Conservation (phyloP, 1,140 invertebrate genomes). For the Drosophila pseudoananassae region DNA sequence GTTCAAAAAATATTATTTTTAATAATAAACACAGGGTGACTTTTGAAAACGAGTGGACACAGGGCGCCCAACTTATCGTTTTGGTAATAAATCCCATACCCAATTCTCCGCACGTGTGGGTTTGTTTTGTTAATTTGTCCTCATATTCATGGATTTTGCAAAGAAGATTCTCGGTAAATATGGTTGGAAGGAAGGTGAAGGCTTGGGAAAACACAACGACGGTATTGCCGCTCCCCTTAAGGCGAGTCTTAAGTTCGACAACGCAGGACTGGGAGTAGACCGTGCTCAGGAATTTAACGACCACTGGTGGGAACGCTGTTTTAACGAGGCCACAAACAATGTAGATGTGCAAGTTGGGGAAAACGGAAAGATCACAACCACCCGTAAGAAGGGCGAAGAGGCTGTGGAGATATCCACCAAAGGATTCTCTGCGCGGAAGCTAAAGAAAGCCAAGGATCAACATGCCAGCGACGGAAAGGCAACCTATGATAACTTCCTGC, state of each 20-base stretch:
- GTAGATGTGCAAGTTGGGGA: conserved; percentile 84
- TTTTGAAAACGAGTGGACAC: not conserved
- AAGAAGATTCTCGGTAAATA: conserved; percentile 87
- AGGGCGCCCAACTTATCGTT: too few relatives aligned
- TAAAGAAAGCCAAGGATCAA: conserved; percentile 83
- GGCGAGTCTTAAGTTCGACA: conserved; percentile 91
- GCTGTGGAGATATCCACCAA: conserved; percentile 85
- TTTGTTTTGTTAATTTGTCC: conserved; percentile 25
- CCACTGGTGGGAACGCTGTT: conserved; percentile 93
- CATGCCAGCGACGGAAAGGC: conserved; percentile 26
- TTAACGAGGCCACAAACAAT: conserved; percentile 89
- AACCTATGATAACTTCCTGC: conserved; percentile 85
- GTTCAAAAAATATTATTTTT: too few relatives aligned
- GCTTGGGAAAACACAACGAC: conserved; percentile 90
- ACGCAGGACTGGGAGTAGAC: conserved; percentile 91
- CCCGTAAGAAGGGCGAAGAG: conserved; percentile 80
- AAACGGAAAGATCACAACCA: conserved; percentile 73
- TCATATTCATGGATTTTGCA: conserved; percentile 86
- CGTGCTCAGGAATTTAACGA: conserved; percentile 88
- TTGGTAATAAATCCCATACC: not conserved
- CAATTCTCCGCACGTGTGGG: conserved; percentile 27
- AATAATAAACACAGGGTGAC: not conserved
- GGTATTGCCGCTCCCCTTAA: conserved; percentile 90
- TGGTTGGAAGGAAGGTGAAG: conserved; percentile 91
- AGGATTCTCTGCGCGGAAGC: conserved; percentile 83